phyloP scores from a whole-genome alignment of 2,113 vertebrate genomes.

The Microcebus murinus region DNA sequence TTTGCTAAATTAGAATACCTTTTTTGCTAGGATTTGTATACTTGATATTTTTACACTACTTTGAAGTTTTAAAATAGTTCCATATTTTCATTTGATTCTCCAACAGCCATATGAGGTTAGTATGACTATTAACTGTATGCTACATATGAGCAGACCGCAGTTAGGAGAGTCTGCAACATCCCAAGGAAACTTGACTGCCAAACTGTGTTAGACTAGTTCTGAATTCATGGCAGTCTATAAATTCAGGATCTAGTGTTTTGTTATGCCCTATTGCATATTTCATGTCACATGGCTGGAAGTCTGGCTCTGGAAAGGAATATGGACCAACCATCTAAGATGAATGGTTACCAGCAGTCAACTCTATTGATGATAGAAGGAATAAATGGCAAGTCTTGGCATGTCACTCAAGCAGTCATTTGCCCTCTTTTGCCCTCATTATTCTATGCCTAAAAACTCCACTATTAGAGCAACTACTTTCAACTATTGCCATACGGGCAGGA shows the following conservation, averaged over 20 bases:
- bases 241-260: not conserved
- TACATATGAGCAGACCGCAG: not conserved
- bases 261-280: accelerated
- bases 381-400: not conserved
- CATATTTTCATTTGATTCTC: not conserved
- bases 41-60: not conserved
- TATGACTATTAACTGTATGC: not conserved
- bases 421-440: not conserved
- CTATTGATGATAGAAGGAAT: not conserved
- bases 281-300: not conserved
- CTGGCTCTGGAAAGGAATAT: not conserved
- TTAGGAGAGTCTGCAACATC: not conserved
- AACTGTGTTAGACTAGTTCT: not conserved
- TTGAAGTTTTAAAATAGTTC: conserved; percentile 27
- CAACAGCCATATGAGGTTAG: not conserved
- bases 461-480: not conserved
- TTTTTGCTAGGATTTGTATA: not conserved
- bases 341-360: not conserved
- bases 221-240: not conserved
- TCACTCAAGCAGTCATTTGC: not conserved
- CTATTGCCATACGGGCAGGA: not conserved
- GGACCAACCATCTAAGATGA: not conserved
- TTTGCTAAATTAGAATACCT: not conserved
- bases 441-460: not conserved
- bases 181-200: not conserved